Base-by-base conservation (phyloP, 2,113 vertebrate genomes). In the Hippolais icterina region DNA sequence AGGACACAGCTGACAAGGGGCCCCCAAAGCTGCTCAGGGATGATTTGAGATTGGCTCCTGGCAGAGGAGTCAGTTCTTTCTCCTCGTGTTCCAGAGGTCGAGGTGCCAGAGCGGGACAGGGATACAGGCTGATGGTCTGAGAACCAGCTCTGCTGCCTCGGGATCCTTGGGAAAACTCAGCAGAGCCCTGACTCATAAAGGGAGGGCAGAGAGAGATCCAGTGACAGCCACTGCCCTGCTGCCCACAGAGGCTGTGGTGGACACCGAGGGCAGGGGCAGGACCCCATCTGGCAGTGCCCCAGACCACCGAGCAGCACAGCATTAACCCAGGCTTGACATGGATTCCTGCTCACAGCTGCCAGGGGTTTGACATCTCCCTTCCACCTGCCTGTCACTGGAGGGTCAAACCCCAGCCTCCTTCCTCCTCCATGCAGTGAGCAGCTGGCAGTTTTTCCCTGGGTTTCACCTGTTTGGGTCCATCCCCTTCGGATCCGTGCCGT, bases 401-500 rank as follows among this genome's bases (percentile, higher is more conserved):
- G 35, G 21, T 25, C 31, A 29, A 2, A 19, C 24, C 35, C 9
- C 4, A 9, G 13, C 76, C 33, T 29, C 79, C 11, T 19, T 49
- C 60, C 69, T 35, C 46, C 80, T 17, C 5, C 4, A 3, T 0
- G 37, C 50, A n/a, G 33, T 5, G 53, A 74, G 68, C 4, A 2
- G 35, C 15, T 15, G 69, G 47, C 44, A 12, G 15, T 22, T 93
- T 42, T 53, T 15, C 23, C 2, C 44, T 2, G 42, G 21, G 3
- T 22, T 49, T 69, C 50, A 23, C 20, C 57, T 13, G 5, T n/a
- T 31, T 47, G 69, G 0, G 4, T 60, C 50, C 63, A 9, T 33
- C 52, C 24, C 53, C 37, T 31, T 19, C 2, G 5, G 76, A 47
- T 50, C 24, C 37, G 9, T 39, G 87, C 83, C 0, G 0, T 0